Evolutionary conservation across 2,113 vertebrate species (phyloP).

Genomic region (Pollimyrus isidori): DNA sequence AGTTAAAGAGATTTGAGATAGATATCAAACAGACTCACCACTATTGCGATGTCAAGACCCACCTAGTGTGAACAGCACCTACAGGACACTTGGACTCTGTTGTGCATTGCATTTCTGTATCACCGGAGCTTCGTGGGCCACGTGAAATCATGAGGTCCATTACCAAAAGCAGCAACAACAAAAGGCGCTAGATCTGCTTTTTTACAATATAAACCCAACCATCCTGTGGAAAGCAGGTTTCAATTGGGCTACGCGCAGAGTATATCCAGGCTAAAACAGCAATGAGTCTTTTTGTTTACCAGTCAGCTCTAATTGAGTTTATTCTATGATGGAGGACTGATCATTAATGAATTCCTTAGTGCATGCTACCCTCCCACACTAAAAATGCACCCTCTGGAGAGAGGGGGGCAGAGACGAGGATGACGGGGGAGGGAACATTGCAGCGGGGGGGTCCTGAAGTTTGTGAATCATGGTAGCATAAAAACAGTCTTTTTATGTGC

Average conservation of each 20-base stretch:
- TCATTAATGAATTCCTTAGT: not conserved
- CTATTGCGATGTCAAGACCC: not conserved
- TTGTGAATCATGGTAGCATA: not conserved
- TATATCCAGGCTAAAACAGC: not conserved
- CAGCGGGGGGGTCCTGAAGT: not conserved
- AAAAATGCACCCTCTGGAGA: not conserved
- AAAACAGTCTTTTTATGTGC: not conserved
- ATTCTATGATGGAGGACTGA: constrained; percentile 2
- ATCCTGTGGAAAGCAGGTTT: not conserved
- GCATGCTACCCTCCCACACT: not conserved
- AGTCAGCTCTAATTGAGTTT: not conserved
- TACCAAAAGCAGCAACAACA: not conserved
- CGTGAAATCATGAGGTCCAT: not conserved
- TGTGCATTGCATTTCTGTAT: not conserved
- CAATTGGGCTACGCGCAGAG: not conserved
- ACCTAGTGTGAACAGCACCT: not conserved
- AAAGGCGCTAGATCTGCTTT: not conserved
- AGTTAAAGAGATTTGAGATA: not conserved
- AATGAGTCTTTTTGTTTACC: not conserved
- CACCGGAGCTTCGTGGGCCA: not conserved
- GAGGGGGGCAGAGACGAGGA: not conserved
- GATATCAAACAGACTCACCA: not conserved
- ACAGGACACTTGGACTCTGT: not conserved
- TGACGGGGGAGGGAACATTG: not conserved
- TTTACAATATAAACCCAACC: not conserved